These are phyloP conservation scores for Piaya cayana DNA, from an alignment of 2,113 vertebrate species.

Conservation along the genomic window DNA sequence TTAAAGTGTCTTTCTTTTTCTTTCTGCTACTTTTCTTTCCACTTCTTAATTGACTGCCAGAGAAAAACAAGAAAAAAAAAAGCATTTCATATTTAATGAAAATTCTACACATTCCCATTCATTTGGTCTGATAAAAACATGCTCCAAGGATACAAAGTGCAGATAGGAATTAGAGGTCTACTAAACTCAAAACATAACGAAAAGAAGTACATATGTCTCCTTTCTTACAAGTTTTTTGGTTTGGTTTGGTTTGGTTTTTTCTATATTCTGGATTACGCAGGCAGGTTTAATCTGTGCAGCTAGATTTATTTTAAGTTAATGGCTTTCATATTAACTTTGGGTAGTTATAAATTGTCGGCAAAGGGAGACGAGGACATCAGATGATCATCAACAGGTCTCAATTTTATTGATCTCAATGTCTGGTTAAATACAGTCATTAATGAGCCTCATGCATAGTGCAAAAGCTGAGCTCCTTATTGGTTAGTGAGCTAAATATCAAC, in stretches of 20 bases:
- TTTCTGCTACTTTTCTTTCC: slow-evolving; percentile 82
- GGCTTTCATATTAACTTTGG: neutral
- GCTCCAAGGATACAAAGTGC: neutral
- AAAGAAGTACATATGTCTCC: neutral
- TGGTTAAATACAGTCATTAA: too few relatives aligned
- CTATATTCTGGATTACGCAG: neutral
- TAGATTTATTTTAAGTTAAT: neutral
- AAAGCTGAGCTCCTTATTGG: too few relatives aligned
- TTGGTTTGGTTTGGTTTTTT: neutral
- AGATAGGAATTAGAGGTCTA: neutral
- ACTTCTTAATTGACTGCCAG: slow-evolving; percentile 85
- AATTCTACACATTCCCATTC: neutral
- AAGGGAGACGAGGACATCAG: too few relatives aligned
- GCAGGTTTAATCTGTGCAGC: neutral
- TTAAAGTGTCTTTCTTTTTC: slow-evolving; percentile 75
- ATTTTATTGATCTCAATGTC: too few relatives aligned
- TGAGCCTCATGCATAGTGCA: too few relatives aligned
- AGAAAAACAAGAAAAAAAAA: neutral
- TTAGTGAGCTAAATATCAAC: too few relatives aligned
- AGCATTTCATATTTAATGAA: neutral
- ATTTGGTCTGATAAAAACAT: neutral
- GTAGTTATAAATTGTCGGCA: neutral
- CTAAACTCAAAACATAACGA: neutral
- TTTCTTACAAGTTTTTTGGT: neutral
- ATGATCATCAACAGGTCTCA: too few relatives aligned